Base-by-base conservation (phyloP, 2,888 invertebrate species). In the Adelognathus sp. region DNA sequence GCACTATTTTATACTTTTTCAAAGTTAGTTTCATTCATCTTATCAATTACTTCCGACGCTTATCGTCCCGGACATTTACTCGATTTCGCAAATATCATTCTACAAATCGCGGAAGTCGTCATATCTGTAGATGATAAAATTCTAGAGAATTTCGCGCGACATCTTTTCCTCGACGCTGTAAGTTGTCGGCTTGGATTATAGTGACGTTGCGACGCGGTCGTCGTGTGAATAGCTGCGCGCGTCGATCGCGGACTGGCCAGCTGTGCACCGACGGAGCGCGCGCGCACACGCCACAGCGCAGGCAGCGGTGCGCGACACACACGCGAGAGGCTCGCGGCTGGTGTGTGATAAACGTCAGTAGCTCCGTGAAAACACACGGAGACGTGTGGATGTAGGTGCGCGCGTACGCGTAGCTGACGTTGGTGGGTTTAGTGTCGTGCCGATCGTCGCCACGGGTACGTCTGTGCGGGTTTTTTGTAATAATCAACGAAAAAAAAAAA, bases 311-410 rank as follows among this genome's bases (percentile, higher is more conserved):
- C 5, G n/a, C 5, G 2, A 9, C 5, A 3, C 9, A n/a, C 11
- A 39, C 11, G 39, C 33, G 3, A 3, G 33, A 7, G 3, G 33
- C 5, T 33, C 5, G 33, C 5, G 21, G 11, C 24, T 41, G 14
- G 24, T n/a, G 46, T 46, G 58, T 27, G 64, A 33, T 29, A 69
- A 69, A 75, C 75, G 76, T 76, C 76, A 76, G 71, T 78, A 61
- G 78, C 74, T 74, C 77, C 64, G 78, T 46, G 78, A 74, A 50
- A 61, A 46, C 54, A n/a, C 69, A 74, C 63, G 74, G 63, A 50
- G 69, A 74, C n/a, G n/a, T n/a, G 78, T 69, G 6, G n/a, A 64
- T 69, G 69, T 78, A 27, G 73, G 74, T 69, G 41, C 64, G 41
- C 64, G 67, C 41, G 33, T 50, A 54, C 39, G 58, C 31, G 66